Conservation (phyloP, 2,888 invertebrate species). For the Drosophila nr. fundita region DNA sequence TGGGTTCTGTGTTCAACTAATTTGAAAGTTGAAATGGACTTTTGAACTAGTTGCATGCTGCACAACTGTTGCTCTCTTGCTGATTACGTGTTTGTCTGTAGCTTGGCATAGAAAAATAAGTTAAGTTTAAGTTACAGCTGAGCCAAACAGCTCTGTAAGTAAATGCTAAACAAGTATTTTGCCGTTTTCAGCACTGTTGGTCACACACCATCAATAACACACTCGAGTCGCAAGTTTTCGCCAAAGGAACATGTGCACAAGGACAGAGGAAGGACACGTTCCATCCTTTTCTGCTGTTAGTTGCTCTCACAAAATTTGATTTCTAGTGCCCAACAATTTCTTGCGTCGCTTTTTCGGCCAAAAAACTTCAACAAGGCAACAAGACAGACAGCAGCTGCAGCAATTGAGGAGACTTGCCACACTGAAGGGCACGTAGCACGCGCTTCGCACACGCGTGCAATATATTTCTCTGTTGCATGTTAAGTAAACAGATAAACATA, state of each 20-base stretch:
- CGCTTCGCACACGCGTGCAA: constrained; percentile 41
- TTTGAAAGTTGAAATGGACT: constrained; percentile 51
- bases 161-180: constrained; percentile 21
- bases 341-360: not conserved
- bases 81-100: constrained; percentile 20
- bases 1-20: constrained; percentile 13
- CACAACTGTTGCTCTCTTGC: constrained; percentile 47
- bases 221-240: constrained; percentile 29
- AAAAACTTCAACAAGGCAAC: constrained; percentile 18
- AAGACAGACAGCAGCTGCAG: not conserved
- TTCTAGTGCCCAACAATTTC: constrained; percentile 41
- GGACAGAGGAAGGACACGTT: constrained; percentile 24
- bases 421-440: constrained; percentile 13
- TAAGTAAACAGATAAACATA: constrained; percentile 41
- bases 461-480: constrained; percentile 52
- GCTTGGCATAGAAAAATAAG: constrained; percentile 10
- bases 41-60: constrained; percentile 34
- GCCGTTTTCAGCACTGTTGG: constrained; percentile 8
- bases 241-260: constrained; percentile 17
- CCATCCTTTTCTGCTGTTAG: constrained; percentile 11
- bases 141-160: constrained; percentile 1
- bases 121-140: constrained; percentile 5
- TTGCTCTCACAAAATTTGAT: constrained; percentile 44
- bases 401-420: not conserved
- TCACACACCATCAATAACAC: constrained; percentile 49